Percentiles rank a stretch among this genome's conserved stretches.
Conservation (phyloP, 2,888 invertebrate genomes). For the Laspeyria flexula region DNA sequence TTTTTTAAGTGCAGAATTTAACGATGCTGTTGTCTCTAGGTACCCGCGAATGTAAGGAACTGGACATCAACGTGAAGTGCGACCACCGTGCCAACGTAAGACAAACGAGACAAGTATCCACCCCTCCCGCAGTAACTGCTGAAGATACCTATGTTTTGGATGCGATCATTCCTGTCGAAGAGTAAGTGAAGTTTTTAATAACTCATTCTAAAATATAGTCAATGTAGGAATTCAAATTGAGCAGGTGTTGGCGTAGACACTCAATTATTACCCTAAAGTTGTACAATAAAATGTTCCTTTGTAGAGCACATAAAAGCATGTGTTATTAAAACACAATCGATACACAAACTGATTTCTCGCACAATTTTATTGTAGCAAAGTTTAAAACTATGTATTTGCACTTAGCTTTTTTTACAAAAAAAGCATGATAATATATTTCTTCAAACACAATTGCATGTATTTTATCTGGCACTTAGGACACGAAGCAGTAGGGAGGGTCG, state of each 20-base stretch:
- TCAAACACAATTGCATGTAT: slow-evolving; percentile 81
- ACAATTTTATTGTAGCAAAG: slow-evolving; percentile 27
- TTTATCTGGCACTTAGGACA: slow-evolving; percentile 88
- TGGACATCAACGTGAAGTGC: slow-evolving; percentile 96
- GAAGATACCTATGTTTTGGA: slow-evolving; percentile 94
- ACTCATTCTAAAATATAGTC: slow-evolving; percentile 1
- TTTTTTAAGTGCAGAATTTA: not conserved
- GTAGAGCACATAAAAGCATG: slow-evolving; percentile 54
- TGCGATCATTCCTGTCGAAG: slow-evolving; percentile 93
- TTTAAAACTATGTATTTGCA: slow-evolving; percentile 38
- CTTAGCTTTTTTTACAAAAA: slow-evolving; percentile 44
- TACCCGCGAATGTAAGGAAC: slow-evolving; percentile 94
- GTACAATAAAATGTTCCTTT: slow-evolving; percentile 26
- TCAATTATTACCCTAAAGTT: slow-evolving; percentile 26
- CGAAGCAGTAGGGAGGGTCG: slow-evolving; percentile 91
- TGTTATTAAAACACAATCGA: slow-evolving; percentile 43
- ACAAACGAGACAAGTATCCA: slow-evolving; percentile 87
- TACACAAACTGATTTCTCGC: slow-evolving; percentile 19
- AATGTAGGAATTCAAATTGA: slow-evolving; percentile 19
- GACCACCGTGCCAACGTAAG: slow-evolving; percentile 91
- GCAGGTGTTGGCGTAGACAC: slow-evolving; percentile 54
- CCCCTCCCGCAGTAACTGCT: slow-evolving; percentile 85
- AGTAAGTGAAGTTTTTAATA: slow-evolving; percentile 86
- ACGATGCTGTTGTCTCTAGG: slow-evolving; percentile 62
- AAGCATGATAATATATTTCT: slow-evolving; percentile 71